Base-by-base conservation (phyloP, 2,113 vertebrate genomes). In the Hippocampus guttulatus region DNA sequence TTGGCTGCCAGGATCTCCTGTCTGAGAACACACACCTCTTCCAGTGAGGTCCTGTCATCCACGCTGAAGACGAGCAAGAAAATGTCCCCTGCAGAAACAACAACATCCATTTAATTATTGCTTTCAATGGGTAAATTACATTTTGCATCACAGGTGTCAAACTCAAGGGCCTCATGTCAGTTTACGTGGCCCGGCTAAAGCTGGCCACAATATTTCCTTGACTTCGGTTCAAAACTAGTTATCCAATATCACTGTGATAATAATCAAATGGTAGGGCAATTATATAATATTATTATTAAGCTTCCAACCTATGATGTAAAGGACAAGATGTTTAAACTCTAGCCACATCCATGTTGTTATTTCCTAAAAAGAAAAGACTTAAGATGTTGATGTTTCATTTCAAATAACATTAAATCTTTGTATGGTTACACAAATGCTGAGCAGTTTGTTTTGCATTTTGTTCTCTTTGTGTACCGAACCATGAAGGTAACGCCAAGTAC, bases 1-100 rank as follows among this genome's bases (percentile, higher is more conserved):
- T 93, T 93, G 33, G 92, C 92, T 9, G 84, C 75, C 8, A 90
- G 40, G 16, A 93, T 93, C 81, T 93, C 91, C 0, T 73, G 41
- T 38, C 84, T 83, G 66, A 93, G 87, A 33, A 81, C 62, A 71
- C 91, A 84, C 52, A 92, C 90, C 71, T 92, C 92, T 5, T 91
- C 87, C 12, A 92, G 92, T 1, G 92, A 93, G 70, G 86, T 73
- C 9, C 86, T 83, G 71, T 92, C 91, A 52, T 93, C 88, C 4
- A 93, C 54, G 61, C 92, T 92, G 85, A 92, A 92, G 1, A 93
- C 88, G 0, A 93, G 85, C 41, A 93, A 88, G 38, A 93, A 93
- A 18, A 93, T 82, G 41, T 93, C 92, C 16, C 92, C 92, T 93
- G 83, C 21, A 74, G 43, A n/a, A 76, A 61, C 23, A 69, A 30